These are phyloP conservation scores for Scopus umbretta DNA, from an alignment of 2,113 vertebrate species.

Conservation along the genomic window DNA sequence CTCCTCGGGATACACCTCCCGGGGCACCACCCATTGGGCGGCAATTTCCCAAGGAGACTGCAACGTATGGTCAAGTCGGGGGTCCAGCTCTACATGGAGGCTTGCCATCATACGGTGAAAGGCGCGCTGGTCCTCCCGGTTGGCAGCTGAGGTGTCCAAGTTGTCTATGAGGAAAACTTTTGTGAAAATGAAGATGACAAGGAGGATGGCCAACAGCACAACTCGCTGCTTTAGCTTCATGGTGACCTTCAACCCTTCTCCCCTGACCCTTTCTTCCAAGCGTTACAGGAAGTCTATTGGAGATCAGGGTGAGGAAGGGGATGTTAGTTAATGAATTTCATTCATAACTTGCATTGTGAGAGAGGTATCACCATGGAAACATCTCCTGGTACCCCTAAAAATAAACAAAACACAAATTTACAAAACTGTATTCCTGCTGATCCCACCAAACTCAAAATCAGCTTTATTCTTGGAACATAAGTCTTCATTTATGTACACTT, in stretches of 20 bases:
- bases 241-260: conserved; percentile 56
- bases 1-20: conserved; percentile 96
- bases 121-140: conserved; percentile 89
- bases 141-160: conserved; percentile 89
- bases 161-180: conserved; percentile 98
- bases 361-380: background rate
- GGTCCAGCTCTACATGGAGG: conserved; percentile 81
- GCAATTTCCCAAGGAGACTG: conserved; percentile 99
- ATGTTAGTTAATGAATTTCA: conserved; percentile 34
- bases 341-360: conserved; percentile 4
- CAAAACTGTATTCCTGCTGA: background rate
- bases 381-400: conserved; percentile 61
- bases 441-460: background rate
- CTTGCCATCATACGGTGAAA: conserved; percentile 93
- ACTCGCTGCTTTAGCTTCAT: conserved; percentile 99
- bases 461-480: background rate
- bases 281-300: conserved; percentile 20
- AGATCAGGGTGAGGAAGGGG: conserved; percentile 54
- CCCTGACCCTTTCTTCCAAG: conserved; percentile 16
- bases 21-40: conserved; percentile 94
- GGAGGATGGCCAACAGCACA: conserved; percentile 89
- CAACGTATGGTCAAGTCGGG: conserved; percentile 89
- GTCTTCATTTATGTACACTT: background rate
- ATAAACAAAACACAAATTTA: conserved; percentile 31
- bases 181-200: conserved; percentile 95